phyloP scores from a whole-genome alignment of 2,113 vertebrate genomes.

The Trematocara macrostoma region DNA sequence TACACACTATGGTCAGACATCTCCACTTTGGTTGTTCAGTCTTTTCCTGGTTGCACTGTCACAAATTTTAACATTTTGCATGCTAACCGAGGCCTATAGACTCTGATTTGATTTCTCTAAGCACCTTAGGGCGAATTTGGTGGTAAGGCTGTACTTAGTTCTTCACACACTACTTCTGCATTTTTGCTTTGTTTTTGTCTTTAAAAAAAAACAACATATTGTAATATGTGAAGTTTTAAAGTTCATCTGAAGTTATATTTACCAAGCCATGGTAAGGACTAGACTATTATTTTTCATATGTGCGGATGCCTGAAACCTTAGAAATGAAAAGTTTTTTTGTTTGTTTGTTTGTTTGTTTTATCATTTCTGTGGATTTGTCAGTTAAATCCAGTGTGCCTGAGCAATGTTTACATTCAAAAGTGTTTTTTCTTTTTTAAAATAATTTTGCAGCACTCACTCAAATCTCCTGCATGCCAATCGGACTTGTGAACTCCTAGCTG shows the following conservation, averaged over 20 bases:
- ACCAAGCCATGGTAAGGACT: neutral
- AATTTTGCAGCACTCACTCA: slow-evolving; percentile 47
- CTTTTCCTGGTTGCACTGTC: neutral
- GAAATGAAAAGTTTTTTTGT: accelerated
- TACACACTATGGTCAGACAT: neutral
- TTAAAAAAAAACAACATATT: accelerated
- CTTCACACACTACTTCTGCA: neutral
- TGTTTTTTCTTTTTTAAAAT: neutral
- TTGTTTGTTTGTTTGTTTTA: neutral
- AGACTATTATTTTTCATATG: neutral
- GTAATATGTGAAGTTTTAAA: neutral
- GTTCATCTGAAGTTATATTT: neutral
- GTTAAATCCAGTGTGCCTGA: accelerated
- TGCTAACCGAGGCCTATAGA: neutral
- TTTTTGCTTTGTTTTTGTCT: neutral
- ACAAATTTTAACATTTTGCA: accelerated
- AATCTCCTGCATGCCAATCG: slow-evolving; percentile 30
- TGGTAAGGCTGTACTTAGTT: neutral
- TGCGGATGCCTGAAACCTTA: neutral
- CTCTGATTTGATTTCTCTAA: neutral
- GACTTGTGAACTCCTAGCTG: slow-evolving; percentile 9
- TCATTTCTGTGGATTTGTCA: neutral
- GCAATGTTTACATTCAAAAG: neutral
- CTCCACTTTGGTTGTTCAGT: neutral
- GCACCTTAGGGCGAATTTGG: neutral